phyloP scores from a whole-genome alignment of 2,113 vertebrate genomes.

The Holacanthus passer region DNA sequence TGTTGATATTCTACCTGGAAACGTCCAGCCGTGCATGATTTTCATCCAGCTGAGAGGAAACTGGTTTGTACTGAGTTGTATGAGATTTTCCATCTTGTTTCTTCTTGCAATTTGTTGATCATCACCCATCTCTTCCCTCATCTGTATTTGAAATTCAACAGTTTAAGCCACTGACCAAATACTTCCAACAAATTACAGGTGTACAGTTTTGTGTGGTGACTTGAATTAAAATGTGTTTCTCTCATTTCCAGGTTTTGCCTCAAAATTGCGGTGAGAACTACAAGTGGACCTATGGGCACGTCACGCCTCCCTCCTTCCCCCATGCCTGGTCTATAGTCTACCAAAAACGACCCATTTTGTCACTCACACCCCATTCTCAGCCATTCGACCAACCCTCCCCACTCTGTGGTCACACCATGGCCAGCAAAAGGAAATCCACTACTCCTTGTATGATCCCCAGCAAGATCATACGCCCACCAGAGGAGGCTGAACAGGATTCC shows the following conservation, averaged over 20 bases:
- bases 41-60: slow-evolving; percentile 15
- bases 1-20: slow-evolving; percentile 30
- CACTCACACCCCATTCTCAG: slow-evolving; percentile 60
- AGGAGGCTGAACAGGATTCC: slow-evolving; percentile 82
- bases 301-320: slow-evolving; percentile 64
- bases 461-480: slow-evolving; percentile 86
- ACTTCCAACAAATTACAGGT: background rate
- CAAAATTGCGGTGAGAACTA: slow-evolving; percentile 25
- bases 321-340: slow-evolving; percentile 80
- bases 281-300: slow-evolving; percentile 68
- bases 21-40: background rate
- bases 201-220: background rate
- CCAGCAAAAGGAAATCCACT: slow-evolving; percentile 98
- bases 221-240: slow-evolving; percentile 31
- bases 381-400: slow-evolving; percentile 56
- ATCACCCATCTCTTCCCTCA: background rate
- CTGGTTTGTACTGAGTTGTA: background rate
- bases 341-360: slow-evolving; percentile 56
- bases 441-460: slow-evolving; percentile 98
- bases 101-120: background rate
- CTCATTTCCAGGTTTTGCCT: slow-evolving; percentile 64
- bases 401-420: slow-evolving; percentile 84
- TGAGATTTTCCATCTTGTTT: slow-evolving; percentile 19
- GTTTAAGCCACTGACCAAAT: background rate
- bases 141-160: slow-evolving; percentile 4